A percentile compares a stretch with the other conserved stretches of the same genome.
phyloP scores from a whole-genome alignment of 2,113 vertebrate genomes.

The Scartelaos histophorus region DNA sequence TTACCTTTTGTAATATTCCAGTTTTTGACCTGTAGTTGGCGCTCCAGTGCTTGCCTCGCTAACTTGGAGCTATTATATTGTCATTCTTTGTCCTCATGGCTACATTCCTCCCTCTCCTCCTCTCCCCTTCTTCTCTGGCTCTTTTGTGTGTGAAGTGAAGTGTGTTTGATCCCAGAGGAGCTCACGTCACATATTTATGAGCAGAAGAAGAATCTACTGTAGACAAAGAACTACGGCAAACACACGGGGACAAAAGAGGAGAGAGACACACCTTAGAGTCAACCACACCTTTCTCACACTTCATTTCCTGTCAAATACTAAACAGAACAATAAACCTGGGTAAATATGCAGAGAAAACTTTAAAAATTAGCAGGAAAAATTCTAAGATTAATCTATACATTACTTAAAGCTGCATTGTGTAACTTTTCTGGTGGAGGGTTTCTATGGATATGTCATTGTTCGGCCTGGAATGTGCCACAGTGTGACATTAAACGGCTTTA shows the following conservation, averaged over 20 bases:
- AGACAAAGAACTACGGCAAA: not conserved
- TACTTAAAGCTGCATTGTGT: too few relatives aligned
- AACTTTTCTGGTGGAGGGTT: too few relatives aligned
- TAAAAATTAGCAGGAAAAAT: not conserved
- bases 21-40: not conserved
- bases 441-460: too few relatives aligned
- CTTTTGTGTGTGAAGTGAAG: conserved; percentile 6
- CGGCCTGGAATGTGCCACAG: too few relatives aligned
- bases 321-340: not conserved
- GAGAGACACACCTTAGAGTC: not conserved
- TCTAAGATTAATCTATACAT: too few relatives aligned
- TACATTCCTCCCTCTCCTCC: not conserved
- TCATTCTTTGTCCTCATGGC: not conserved
- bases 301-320: not conserved
- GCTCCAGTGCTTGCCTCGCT: not conserved
- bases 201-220: conserved; percentile 1
- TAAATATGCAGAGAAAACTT: not conserved
- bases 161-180: conserved; percentile 5
- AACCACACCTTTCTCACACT: not conserved
- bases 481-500: too few relatives aligned
- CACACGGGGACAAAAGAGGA: not conserved
- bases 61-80: not conserved
- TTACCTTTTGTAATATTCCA: not conserved
- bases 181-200: conserved; percentile 4
- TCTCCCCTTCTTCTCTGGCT: not conserved